These are phyloP conservation scores for Falco novaeseelandiae DNA, from an alignment of 2,797 vertebrate genomes.

Conservation along the genomic window DNA sequence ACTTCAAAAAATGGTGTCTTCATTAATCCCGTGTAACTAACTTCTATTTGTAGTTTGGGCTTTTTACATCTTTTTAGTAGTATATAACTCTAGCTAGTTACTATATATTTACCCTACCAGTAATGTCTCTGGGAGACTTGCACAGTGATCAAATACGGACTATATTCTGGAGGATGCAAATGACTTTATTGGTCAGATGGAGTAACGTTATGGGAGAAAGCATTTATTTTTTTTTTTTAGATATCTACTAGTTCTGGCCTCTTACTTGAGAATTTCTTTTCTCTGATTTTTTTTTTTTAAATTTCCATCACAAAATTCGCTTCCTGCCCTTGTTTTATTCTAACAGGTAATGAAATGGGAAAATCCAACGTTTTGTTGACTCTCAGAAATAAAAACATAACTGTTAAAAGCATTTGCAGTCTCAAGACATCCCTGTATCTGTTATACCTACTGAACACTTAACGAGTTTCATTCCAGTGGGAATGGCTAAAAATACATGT, in stretches of 20 bases:
- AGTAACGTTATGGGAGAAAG: background rate
- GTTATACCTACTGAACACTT: background rate
- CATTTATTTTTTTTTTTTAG: background rate
- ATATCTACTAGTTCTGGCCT: background rate
- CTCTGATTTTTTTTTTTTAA: background rate
- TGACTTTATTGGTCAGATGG: background rate
- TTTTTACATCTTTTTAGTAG: background rate
- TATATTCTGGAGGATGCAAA: background rate
- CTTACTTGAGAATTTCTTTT: background rate
- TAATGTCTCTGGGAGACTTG: background rate
- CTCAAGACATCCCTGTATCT: background rate
- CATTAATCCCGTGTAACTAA: background rate
- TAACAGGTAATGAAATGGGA: background rate
- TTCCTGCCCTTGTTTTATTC: background rate
- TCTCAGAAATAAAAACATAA: background rate
- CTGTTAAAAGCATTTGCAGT: background rate
- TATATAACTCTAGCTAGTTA: background rate
- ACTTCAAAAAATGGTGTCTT: background rate
- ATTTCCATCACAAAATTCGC: background rate
- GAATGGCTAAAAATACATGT: background rate
- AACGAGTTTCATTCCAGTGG: background rate
- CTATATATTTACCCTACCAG: background rate
- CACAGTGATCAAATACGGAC: background rate
- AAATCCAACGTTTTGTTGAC: background rate
- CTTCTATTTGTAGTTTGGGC: background rate